Evolutionary conservation across 1,140 invertebrate genomes (phyloP), one percentile per base, ranked within the genome.

Genomic region (Prorops nasuta): DNA sequence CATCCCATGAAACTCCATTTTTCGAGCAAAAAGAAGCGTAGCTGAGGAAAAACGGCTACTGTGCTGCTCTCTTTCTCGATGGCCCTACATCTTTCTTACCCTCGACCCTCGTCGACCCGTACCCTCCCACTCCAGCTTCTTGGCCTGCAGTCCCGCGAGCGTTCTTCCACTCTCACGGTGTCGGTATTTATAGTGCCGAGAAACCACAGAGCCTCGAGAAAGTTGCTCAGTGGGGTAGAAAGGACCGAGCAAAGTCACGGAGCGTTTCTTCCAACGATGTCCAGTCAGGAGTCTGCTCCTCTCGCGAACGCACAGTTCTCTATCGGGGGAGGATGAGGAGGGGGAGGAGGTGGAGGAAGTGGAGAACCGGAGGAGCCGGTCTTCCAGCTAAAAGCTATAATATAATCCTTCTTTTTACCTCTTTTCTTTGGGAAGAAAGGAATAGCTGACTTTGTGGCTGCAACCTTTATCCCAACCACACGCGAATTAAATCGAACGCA

Each of bases 111-210:
- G 38, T 48, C 34, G n/a, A 48, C 17, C 24, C n/a, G 34, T 44
- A 37, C 50, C 32, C 48, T 44, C 45, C 35, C 42, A 31, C 20
- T 12, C 47, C 21, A 35, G 24, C 36, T 41, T 47, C 35, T 49
- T 37, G 34, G 39, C 15, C 35, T 31, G 20, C 19, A 14, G 12
- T 17, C n/a, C 42, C 32, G 37, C 37, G 10, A 3, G n/a, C 49
- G 20, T 50, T 21, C 34, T 19, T 55, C 44, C 39, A 8, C 32
- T 18, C 40, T 17, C 31, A 36, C 39, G 20, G 22, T 66, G 63
- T 67, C 55, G 44, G 59, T 66, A 67, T 67, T 67, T 66, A 67
- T 66, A 58, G 52, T 56, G 28, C 35, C 12, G 51, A 58, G 53
- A 51, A 60, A 56, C 51, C 57, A 43, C 60, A 60, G 57, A 58